Evolutionary conservation across 2,888 invertebrate genomes (phyloP), one percentile per base, ranked within the genome.

Genomic region (Hirtodrosophila cameraria): DNA sequence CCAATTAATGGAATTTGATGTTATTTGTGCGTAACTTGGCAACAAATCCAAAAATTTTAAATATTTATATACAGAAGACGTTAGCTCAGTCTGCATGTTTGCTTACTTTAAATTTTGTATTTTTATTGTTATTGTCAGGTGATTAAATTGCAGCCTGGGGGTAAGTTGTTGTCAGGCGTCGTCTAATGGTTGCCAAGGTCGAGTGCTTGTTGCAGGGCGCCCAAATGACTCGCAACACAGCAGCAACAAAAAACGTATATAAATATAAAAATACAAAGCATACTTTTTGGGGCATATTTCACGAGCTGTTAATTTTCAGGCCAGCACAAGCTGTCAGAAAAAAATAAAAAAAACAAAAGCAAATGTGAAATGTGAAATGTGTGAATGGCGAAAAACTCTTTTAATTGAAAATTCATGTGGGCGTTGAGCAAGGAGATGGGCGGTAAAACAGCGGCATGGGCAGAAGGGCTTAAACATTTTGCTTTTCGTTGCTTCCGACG

Each of bases 361-460:
- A 15, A 38, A 18, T 20, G 18, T 3, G 18, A 46, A 50, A 54
- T 28, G 49, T 35, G 23, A 43, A 46, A 50, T 53, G 39, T 46
- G 54, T 49, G 69, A 46, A 50, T 53, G 13, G 39, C 15, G 11
- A 28, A 68, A 66, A 68, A 71, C 66, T 60, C 57, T 75, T 79
- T 78, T 82, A 78, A 78, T 78, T 78, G 83, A 82, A 78, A 78
- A 70, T 79, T 79, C 79, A 82, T 75, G 61, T 71, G 69, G 57
- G 48, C 12, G 54, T 13, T 33, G 31, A 25, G 18, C 9, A 8
- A 3, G 6, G 18, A 25, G 31, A 1, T 2, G 12, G 1, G 16
- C 1, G 2, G 13, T 18, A 12, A 5, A 49, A 18, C 38, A 33
- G 52, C 49, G 66, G 66, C 64, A 63, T 69, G 66, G 49, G 45